Percentiles rank a stretch among this genome's conserved stretches.
Evolutionary conservation across 37 sponge, comb jelly and placozoan genomes (phyloP).

Genomic region (Chondrilla cf. caribensis): DNA sequence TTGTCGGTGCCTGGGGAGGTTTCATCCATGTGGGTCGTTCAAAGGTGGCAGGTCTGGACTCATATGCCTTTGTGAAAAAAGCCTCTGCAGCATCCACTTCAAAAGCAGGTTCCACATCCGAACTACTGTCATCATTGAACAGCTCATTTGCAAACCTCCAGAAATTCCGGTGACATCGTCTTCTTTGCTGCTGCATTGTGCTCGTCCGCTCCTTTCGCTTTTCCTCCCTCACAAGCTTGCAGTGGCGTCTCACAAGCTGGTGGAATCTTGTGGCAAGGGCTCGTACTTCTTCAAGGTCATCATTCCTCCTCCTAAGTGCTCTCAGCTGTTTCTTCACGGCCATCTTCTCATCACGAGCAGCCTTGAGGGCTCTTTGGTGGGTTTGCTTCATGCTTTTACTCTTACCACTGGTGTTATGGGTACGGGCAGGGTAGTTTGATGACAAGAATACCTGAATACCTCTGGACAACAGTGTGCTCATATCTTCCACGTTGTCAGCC

Average conservation of each 20-base stretch:
- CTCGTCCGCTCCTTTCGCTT: not conserved
- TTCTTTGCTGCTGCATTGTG: conserved; percentile 3
- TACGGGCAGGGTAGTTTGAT: no score
- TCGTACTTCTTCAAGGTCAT: not conserved
- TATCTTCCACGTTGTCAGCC: no score
- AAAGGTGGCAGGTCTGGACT: not conserved
- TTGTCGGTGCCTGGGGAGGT: not conserved
- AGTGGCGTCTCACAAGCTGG: not conserved
- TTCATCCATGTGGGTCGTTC: not conserved
- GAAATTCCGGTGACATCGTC: conserved; percentile 1
- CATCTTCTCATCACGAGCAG: no score
- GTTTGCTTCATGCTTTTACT: no score
- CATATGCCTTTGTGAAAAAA: not conserved
- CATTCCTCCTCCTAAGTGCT: not conserved
- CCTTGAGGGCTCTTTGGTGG: no score
- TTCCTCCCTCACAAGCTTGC: conserved; percentile 1
- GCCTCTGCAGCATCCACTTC: not conserved
- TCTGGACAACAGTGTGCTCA: no score
- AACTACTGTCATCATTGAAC: not conserved
- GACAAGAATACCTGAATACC: no score
- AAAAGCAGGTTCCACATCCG: not conserved
- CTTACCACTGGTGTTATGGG: not conserved
- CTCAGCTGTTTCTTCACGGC: not conserved
- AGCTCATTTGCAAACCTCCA: conserved; percentile 13
- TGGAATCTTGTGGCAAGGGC: not conserved